These are phyloP conservation scores for Rhinogobio ventralis DNA, from an alignment of 2,797 vertebrate genomes.

Conservation along the genomic window DNA sequence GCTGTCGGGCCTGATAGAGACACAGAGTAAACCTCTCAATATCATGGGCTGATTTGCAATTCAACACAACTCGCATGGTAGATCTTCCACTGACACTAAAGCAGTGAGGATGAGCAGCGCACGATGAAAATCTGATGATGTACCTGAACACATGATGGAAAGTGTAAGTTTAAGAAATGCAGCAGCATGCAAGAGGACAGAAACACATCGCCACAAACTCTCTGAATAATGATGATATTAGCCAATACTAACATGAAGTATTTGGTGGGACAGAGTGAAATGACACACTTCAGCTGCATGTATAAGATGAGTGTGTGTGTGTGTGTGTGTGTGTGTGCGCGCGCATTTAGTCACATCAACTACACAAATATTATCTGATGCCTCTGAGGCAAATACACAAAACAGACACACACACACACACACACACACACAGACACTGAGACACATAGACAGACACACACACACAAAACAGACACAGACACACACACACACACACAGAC, in stretches of 20 bases:
- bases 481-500: no score
- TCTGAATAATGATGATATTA: constrained; percentile 31
- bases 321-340: neutral
- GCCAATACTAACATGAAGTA: neutral
- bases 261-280: neutral
- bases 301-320: neutral
- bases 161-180: constrained; percentile 35
- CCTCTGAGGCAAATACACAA: neutral
- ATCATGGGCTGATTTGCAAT: neutral
- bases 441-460: no score
- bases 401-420: no score
- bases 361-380: neutral
- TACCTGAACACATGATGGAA: neutral
- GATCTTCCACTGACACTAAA: neutral
- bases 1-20: constrained; percentile 69
- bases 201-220: constrained; percentile 25
- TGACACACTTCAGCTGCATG: neutral
- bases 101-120: neutral
- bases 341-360: neutral
- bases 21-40: constrained; percentile 17
- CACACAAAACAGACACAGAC: no score
- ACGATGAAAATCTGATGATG: neutral
- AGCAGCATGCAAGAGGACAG: constrained; percentile 31
- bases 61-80: neutral
- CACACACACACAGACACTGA: no score